phyloP scores from a whole-genome alignment of 2,113 vertebrate genomes.

The Pachyramphus minor region DNA sequence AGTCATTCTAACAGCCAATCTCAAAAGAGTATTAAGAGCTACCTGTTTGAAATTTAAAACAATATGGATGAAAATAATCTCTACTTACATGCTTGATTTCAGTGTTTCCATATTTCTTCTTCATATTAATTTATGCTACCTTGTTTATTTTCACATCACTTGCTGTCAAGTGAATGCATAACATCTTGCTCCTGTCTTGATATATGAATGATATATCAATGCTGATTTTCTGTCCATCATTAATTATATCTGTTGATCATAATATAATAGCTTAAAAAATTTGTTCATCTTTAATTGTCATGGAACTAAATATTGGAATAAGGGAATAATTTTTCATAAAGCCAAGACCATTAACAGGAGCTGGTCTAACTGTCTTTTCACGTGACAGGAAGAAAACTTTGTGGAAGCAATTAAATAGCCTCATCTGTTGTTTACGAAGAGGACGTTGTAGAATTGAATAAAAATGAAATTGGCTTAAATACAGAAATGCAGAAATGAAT shows the following conservation, averaged over 20 bases:
- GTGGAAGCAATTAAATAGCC: neutral
- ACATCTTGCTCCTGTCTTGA: neutral
- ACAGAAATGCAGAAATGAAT: neutral
- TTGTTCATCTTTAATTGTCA: neutral
- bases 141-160: neutral
- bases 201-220: neutral
- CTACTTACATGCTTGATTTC: neutral
- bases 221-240: neutral
- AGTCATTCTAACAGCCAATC: neutral
- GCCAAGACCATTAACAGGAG: neutral
- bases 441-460: neutral
- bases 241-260: neutral
- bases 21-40: neutral
- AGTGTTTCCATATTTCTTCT: neutral
- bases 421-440: neutral
- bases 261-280: neutral
- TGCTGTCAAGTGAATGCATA: neutral
- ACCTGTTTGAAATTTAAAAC: neutral
- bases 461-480: neutral
- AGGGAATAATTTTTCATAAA: neutral
- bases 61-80: neutral
- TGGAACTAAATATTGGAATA: neutral
- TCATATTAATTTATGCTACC: neutral
- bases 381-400: neutral
- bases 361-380: neutral